phyloP scores from a whole-genome alignment of 2,113 vertebrate genomes.

The Gadus macrocephalus region DNA sequence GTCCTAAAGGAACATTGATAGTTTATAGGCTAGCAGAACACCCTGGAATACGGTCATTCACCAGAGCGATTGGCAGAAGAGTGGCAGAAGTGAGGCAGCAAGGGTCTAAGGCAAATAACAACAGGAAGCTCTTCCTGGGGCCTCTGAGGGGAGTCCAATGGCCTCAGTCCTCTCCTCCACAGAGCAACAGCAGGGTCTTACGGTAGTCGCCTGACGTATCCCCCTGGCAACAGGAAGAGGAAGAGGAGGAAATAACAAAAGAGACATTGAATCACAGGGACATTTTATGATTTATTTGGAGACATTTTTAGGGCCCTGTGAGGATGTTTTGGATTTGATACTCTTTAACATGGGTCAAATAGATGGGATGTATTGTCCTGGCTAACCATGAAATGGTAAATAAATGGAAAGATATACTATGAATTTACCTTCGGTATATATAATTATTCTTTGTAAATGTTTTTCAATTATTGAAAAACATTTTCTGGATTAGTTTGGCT shows the following conservation, averaged over 20 bases:
- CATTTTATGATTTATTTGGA: neutral
- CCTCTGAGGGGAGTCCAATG: slow-evolving; percentile 9
- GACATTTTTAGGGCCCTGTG: too few relatives aligned
- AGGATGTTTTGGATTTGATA: too few relatives aligned
- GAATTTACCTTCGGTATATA: too few relatives aligned
- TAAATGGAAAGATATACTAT: too few relatives aligned
- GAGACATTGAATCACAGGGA: neutral
- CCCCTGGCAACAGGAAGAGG: slow-evolving; percentile 67
- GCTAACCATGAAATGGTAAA: too few relatives aligned
- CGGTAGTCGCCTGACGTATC: slow-evolving; percentile 95
- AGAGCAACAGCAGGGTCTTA: slow-evolving; percentile 85
- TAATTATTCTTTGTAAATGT: too few relatives aligned
- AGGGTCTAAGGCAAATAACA: too few relatives aligned
- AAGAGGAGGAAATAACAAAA: neutral
- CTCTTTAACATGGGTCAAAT: too few relatives aligned
- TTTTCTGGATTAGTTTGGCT: too few relatives aligned
- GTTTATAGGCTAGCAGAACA: neutral
- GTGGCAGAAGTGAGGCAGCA: slow-evolving; percentile 1
- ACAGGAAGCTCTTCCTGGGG: neutral
- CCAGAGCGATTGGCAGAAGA: slow-evolving; percentile 29
- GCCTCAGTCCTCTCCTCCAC: slow-evolving; percentile 87
- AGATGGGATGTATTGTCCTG: too few relatives aligned
- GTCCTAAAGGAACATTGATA: slow-evolving; percentile 11
- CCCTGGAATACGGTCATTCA: slow-evolving; percentile 34
- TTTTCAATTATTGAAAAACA: too few relatives aligned